A percentile compares a stretch with the other conserved stretches of the same genome.
phyloP scores from a whole-genome alignment of 2,797 vertebrate genomes.

The Bryconaethiops microstoma region DNA sequence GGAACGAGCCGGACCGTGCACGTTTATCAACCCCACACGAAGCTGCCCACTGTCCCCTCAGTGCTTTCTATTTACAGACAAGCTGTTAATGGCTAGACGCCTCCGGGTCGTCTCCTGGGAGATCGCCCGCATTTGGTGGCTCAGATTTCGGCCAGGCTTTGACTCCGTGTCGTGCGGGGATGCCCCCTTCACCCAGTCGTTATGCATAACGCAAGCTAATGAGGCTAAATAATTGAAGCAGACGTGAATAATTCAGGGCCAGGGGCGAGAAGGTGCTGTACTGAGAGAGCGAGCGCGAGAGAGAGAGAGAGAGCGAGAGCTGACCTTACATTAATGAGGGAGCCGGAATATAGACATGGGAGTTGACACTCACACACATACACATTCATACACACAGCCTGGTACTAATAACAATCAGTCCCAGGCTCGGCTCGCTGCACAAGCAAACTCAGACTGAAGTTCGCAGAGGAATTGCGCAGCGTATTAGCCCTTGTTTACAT shows the following conservation, averaged over 20 bases:
- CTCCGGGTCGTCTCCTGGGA: conserved; percentile 2
- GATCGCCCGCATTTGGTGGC: background rate
- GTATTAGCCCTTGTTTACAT: background rate
- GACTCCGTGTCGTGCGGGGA: conserved; percentile 31
- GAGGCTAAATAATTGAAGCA: conserved; percentile 70
- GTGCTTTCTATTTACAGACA: conserved; percentile 17
- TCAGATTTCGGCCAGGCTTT: conserved; percentile 10
- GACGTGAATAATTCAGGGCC: conserved; percentile 71
- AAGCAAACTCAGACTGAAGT: background rate
- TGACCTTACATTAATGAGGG: conserved; percentile 42
- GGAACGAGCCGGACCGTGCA: background rate
- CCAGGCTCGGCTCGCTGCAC: background rate
- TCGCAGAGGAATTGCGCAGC: background rate
- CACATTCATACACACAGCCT: background rate
- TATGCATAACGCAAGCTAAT: conserved; percentile 62
- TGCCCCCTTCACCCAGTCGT: conserved; percentile 42
- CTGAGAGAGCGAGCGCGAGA: conserved; percentile 35
- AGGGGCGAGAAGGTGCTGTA: conserved; percentile 47
- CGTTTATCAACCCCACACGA: background rate
- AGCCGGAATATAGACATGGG: background rate
- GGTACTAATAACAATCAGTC: conserved; percentile 3
- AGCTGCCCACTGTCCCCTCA: background rate
- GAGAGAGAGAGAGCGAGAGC: conserved; percentile 24
- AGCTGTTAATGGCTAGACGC: background rate
- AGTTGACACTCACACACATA: conserved; percentile 11